A percentile compares a stretch with the other conserved stretches of the same genome.
These are phyloP conservation scores for Pocota personata DNA, from an alignment of 2,888 invertebrate species.

Conservation along the genomic window DNA sequence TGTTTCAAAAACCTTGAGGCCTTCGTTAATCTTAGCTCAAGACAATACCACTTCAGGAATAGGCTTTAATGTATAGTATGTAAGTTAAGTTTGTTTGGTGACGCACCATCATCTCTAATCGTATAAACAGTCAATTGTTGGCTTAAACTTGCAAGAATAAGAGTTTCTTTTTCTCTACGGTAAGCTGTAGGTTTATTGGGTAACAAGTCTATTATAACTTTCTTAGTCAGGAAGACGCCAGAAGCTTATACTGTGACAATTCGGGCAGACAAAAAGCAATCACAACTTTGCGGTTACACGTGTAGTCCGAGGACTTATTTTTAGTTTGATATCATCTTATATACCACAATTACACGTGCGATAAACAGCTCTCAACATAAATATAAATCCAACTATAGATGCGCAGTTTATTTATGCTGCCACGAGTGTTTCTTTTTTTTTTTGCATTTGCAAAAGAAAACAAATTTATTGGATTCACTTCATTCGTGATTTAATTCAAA, in stretches of 20 bases:
- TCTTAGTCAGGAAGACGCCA: neutral
- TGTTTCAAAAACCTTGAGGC: no score
- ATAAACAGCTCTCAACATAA: neutral
- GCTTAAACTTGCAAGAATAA: no score
- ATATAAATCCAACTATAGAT: neutral
- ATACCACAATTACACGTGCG: neutral
- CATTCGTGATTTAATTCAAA: neutral
- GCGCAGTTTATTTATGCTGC: neutral
- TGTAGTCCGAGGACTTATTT: neutral
- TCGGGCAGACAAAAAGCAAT: neutral
- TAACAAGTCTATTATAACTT: neutral
- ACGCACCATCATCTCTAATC: no score
- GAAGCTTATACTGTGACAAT: neutral
- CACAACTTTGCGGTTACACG: neutral
- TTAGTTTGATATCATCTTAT: neutral
- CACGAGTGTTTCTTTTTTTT: neutral
- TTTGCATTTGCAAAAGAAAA: neutral
- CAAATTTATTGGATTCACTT: neutral
- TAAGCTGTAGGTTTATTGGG: neutral
- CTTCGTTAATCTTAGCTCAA: no score
- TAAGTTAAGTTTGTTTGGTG: no score
- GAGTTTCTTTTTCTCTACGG: no score
- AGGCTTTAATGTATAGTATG: no score
- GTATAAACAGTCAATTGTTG: no score
- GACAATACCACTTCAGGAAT: no score